Base-by-base conservation (phyloP, 2,113 vertebrate species). In the Pygoscelis antarcticus region DNA sequence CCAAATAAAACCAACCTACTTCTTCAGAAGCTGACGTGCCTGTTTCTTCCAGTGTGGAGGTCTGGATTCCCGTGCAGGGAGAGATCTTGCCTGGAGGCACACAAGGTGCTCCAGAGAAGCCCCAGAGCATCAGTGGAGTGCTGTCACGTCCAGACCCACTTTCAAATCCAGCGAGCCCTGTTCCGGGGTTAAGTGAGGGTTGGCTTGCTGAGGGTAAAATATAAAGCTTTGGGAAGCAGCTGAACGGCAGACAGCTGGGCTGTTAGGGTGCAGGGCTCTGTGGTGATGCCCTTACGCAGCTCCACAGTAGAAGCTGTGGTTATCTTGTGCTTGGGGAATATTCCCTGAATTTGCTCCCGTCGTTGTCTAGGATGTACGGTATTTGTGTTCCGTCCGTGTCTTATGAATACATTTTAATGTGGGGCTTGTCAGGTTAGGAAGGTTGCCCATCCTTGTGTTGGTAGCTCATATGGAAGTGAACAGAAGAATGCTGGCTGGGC, bases 351-450 rank as follows among this genome's bases (percentile, higher is more conserved):
- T 44, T 38, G 14, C 26, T 71, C 26, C 29, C 19, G 47, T 76
- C 44, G 13, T 23, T 79, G 16, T 40, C 16, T 36, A 46, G n/a
- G 14, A 20, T 1, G 1, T 1, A 29, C 46, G 34, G 5, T 61
- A 2, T 62, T 79, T 80, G 9, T 34, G n/a, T 68, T 64, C 49
- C 40, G 54, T 30, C 15, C 7, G 1, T 65, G 52, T 44, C 3
- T n/a, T 66, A 6, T 0, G 26, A 26, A 16, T 36, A 1, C 54
- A 21, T 34, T 62, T 57, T 38, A 22, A 10, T 0, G 0, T 68
- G 69, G 10, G 4, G 12, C 21, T 46, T 34, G 13, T 25, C 6
- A 11, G 29, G 19, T 47, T 38, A 5, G 81, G 51, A 49, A 17
- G 9, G 34, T 46, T 6, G 3, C 30, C 30, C 13, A 2, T 61